These are phyloP conservation scores for Colaptes auratus DNA, from an alignment of 2,113 vertebrate species.

Conservation along the genomic window DNA sequence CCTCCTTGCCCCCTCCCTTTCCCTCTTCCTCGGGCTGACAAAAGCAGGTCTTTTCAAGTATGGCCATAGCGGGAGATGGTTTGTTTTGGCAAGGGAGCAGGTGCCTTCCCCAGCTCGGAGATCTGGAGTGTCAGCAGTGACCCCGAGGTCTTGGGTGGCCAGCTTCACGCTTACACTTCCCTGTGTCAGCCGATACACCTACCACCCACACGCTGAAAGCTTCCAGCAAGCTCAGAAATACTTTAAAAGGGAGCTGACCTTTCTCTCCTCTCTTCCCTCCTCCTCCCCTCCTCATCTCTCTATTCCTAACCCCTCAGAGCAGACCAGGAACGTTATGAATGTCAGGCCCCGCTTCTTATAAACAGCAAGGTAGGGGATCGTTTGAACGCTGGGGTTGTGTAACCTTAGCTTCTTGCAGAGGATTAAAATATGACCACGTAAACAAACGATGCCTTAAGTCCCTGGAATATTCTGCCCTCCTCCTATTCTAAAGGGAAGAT, in stretches of 20 bases:
- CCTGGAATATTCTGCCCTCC: conserved; percentile 22
- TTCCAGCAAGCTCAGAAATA: conserved; percentile 73
- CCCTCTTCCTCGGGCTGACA: conserved; percentile 58
- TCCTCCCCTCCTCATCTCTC: conserved; percentile 17
- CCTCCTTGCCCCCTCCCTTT: background rate
- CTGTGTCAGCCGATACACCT: conserved; percentile 77
- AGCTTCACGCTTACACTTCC: conserved; percentile 79
- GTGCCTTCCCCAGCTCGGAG: conserved; percentile 76
- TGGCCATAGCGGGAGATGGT: conserved; percentile 72
- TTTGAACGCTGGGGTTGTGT: conserved; percentile 22
- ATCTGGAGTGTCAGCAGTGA: conserved; percentile 79
- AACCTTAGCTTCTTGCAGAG: conserved; percentile 68
- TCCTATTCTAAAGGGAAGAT: conserved; percentile 58
- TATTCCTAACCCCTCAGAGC: conserved; percentile 36
- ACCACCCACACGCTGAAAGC: conserved; percentile 80
- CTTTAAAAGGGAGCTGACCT: conserved; percentile 71
- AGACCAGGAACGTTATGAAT: conserved; percentile 4
- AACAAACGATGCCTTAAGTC: conserved; percentile 63
- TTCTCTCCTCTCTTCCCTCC: conserved; percentile 50
- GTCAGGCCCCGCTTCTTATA: conserved; percentile 46
- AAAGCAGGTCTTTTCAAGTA: conserved; percentile 73
- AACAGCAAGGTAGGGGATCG: conserved; percentile 64
- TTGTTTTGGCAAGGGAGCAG: conserved; percentile 84
- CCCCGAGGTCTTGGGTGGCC: conserved; percentile 83
- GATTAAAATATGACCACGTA: conserved; percentile 61